A percentile compares a stretch with the other conserved stretches of the same genome.
Conservation (phyloP, 2,888 invertebrate species). For the Philereme transversata region DNA sequence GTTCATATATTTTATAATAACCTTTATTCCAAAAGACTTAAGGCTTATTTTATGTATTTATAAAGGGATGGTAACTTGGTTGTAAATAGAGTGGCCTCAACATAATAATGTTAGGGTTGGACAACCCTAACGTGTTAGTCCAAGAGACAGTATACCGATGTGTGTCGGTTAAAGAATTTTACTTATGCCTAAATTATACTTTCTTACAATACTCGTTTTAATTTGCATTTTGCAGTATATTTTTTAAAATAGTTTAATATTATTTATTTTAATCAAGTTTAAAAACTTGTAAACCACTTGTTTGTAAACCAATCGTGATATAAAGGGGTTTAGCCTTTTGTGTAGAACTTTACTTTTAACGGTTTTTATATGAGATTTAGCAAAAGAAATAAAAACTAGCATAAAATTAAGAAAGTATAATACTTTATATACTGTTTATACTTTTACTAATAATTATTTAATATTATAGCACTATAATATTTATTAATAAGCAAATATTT, state of each 20-base stretch:
- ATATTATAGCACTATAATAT: too few relatives aligned
- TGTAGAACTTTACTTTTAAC: not conserved
- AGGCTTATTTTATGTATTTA: not conserved
- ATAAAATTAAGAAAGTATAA: too few relatives aligned
- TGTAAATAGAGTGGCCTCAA: not conserved
- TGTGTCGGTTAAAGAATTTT: too few relatives aligned
- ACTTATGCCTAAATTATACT: too few relatives aligned
- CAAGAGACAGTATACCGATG: not conserved
- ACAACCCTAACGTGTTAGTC: slow-evolving; percentile 3
- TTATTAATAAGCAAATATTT: too few relatives aligned
- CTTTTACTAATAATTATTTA: too few relatives aligned
- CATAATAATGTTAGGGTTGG: slow-evolving; percentile 2
- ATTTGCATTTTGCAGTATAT: not conserved
- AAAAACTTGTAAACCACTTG: too few relatives aligned
- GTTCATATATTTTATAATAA: not conserved
- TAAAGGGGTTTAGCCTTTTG: not conserved
- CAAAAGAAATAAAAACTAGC: too few relatives aligned
- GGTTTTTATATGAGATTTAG: too few relatives aligned
- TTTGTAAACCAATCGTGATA: too few relatives aligned
- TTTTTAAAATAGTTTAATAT: slow-evolving; percentile 8
- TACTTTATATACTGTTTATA: too few relatives aligned
- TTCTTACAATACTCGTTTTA: not conserved
- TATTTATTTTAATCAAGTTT: slow-evolving; percentile 5
- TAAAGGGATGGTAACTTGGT: not conserved
- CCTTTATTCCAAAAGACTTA: not conserved